Conservation (phyloP, 2,888 invertebrate genomes). For the Chymomyza fuscimana region DNA sequence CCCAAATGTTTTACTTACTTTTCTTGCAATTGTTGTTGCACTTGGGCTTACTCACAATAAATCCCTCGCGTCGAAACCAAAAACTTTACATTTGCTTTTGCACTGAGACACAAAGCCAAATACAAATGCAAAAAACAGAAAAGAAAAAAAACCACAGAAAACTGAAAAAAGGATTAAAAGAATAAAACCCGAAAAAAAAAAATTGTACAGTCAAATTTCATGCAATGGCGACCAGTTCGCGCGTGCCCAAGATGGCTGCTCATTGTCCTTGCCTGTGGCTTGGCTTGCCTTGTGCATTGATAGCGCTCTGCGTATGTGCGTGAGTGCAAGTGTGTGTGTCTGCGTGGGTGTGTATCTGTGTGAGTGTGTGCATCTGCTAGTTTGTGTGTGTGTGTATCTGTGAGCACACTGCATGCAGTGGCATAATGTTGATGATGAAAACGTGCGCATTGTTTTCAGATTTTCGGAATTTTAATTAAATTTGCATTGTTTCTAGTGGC, state of each 20-base stretch:
- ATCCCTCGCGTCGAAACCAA: slow-evolving; percentile 62
- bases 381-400: slow-evolving; percentile 6
- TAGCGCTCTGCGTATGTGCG: slow-evolving; percentile 22
- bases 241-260: slow-evolving; percentile 20
- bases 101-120: neutral
- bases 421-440: slow-evolving; percentile 63
- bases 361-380: neutral
- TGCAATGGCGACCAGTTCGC: slow-evolving; percentile 21
- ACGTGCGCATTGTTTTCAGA: slow-evolving; percentile 63
- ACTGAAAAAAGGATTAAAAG: slow-evolving; percentile 5
- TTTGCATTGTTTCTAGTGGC: slow-evolving; percentile 67
- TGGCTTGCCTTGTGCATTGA: slow-evolving; percentile 47
- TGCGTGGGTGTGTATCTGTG: slow-evolving; percentile 18
- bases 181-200: slow-evolving; percentile 22
- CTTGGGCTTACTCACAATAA: slow-evolving; percentile 40
- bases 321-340: neutral
- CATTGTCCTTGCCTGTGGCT: slow-evolving; percentile 42
- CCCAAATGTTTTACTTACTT: neutral
- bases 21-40: neutral
- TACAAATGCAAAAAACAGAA: slow-evolving; percentile 7
- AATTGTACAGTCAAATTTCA: slow-evolving; percentile 47
- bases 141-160: too few relatives aligned
- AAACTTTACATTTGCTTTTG: slow-evolving; percentile 55
- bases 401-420: slow-evolving; percentile 31
- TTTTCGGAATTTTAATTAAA: slow-evolving; percentile 69